phyloP scores from a whole-genome alignment of 2,888 invertebrate species.

The Perithous albicinctus region DNA sequence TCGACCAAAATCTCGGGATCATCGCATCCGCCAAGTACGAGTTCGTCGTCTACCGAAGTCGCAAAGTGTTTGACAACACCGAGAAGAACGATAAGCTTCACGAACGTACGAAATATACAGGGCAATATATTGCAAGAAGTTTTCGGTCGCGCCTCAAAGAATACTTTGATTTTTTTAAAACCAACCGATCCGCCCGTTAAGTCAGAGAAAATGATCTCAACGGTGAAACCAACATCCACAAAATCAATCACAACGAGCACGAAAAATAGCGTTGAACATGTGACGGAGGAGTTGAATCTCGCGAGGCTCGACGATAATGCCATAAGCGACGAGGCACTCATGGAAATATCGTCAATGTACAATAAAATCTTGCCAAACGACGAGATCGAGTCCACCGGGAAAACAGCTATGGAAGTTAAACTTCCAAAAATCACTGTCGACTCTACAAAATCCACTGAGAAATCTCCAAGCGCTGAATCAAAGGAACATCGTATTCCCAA shows the following conservation, averaged over 20 bases:
- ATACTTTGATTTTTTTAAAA: constrained; percentile 73
- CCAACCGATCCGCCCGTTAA: constrained; percentile 65
- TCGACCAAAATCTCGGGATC: constrained; percentile 24
- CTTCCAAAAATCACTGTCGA: constrained; percentile 20
- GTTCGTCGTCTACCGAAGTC: constrained; percentile 10
- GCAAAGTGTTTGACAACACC: constrained; percentile 56
- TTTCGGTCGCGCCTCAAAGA: constrained; percentile 67
- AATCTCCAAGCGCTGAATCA: constrained; percentile 4
- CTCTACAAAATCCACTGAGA: constrained; percentile 24
- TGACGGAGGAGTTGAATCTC: constrained; percentile 48
- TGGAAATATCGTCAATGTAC: constrained; percentile 76
- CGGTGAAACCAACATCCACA: constrained; percentile 1
- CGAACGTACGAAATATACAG: constrained; percentile 66
- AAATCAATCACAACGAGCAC: constrained; percentile 40
- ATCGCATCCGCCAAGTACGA: neutral
- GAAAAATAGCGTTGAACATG: constrained; percentile 32
- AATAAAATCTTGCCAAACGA: constrained; percentile 69
- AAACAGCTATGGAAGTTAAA: neutral
- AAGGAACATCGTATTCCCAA: constrained; percentile 16
- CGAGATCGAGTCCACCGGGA: constrained; percentile 26
- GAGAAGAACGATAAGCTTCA: constrained; percentile 62
- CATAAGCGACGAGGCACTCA: constrained; percentile 73
- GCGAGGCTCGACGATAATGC: constrained; percentile 69
- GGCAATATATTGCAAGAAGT: constrained; percentile 72
- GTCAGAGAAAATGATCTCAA: constrained; percentile 50